These are phyloP conservation scores for Coremacera marginata DNA, from an alignment of 2,888 invertebrate genomes.

Conservation along the genomic window DNA sequence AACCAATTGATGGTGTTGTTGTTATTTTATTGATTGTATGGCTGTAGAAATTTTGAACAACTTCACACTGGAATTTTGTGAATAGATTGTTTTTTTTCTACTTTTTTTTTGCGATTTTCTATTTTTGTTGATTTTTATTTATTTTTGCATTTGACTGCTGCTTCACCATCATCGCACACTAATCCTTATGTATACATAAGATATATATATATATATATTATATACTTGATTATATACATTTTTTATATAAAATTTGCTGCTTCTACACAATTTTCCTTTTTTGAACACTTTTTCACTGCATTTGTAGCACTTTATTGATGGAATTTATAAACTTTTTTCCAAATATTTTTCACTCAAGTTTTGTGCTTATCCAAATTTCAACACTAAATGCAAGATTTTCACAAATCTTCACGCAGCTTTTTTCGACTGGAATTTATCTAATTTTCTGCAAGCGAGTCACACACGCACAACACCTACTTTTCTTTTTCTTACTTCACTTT, in stretches of 20 bases:
- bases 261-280: neutral
- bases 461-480: neutral
- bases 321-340: neutral
- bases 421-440: conserved; percentile 2
- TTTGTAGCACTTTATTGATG: neutral
- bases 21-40: conserved; percentile 7
- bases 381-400: neutral
- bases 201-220: conserved; percentile 2
- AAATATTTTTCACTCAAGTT: neutral
- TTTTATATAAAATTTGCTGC: neutral
- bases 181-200: conserved; percentile 14
- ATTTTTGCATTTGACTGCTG: neutral
- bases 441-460: neutral
- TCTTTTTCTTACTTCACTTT: neutral
- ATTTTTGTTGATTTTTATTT: conserved; percentile 1
- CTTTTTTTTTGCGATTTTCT: neutral
- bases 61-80: neutral
- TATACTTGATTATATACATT: neutral
- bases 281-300: neutral
- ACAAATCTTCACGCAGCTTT: conserved; percentile 9
- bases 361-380: neutral
- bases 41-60: neutral
- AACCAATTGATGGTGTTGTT: conserved; percentile 7
- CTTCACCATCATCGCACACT: neutral
- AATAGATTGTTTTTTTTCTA: neutral